A percentile compares a stretch with the other conserved stretches of the same genome.
phyloP scores from a whole-genome alignment of 2,113 vertebrate species.

The Galbula dea region DNA sequence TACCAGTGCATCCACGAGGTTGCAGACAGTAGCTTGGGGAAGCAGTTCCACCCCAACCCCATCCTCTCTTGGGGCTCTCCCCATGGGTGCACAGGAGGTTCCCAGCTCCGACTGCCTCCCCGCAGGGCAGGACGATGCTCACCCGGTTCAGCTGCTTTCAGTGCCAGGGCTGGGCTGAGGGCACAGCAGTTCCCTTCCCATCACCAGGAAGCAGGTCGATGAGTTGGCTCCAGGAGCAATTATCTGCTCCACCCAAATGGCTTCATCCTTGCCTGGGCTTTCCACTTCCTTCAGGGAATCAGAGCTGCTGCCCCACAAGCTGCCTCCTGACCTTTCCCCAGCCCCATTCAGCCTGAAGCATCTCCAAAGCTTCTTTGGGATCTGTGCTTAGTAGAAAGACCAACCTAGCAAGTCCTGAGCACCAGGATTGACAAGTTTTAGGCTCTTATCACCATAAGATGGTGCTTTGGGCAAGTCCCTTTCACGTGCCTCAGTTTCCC shows the following conservation, averaged over 20 bases:
- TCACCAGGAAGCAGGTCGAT: neutral
- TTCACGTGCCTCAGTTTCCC: neutral
- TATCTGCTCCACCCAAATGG: neutral
- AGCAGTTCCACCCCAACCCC: neutral
- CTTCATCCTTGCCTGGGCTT: neutral
- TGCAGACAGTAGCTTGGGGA: neutral
- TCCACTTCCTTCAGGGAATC: neutral
- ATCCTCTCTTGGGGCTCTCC: neutral
- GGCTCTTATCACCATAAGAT: fast-evolving
- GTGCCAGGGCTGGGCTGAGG: neutral
- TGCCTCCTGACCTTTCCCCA: neutral
- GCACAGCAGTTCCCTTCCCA: neutral
- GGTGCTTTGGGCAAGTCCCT: neutral
- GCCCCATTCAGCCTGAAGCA: neutral
- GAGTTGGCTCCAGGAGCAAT: neutral
- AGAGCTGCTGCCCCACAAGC: neutral
- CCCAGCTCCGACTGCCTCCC: neutral
- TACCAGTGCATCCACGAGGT: neutral
- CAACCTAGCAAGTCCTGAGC: fast-evolving
- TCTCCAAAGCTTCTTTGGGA: neutral
- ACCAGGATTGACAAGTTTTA: neutral
- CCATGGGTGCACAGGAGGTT: neutral
- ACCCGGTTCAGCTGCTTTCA: neutral
- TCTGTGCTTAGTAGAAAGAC: neutral
- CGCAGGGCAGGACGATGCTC: neutral